phyloP scores from a whole-genome alignment of 2,113 vertebrate species.

The Oxyura jamaicensis region DNA sequence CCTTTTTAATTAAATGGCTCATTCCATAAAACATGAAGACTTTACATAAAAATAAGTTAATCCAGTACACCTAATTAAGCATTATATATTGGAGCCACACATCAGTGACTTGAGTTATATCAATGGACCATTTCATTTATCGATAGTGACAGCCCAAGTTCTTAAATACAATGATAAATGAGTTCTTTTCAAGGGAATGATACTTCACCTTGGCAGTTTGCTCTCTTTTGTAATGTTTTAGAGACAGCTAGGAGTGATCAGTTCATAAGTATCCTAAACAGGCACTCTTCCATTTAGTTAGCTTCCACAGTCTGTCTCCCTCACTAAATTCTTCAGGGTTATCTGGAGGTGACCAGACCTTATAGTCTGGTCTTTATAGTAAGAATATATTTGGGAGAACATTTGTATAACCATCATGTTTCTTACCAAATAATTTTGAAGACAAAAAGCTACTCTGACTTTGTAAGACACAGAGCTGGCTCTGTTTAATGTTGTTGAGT shows the following conservation, averaged over 20 bases:
- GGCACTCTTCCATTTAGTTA: constrained; percentile 41
- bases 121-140: constrained; percentile 72
- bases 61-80: constrained; percentile 71
- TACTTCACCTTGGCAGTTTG: constrained; percentile 71
- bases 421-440: constrained; percentile 1
- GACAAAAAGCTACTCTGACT: background rate
- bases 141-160: constrained; percentile 71
- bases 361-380: background rate
- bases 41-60: constrained; percentile 75
- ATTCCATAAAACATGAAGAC: constrained; percentile 64
- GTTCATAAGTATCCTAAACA: constrained; percentile 51
- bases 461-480: background rate
- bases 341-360: background rate
- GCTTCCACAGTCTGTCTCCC: background rate
- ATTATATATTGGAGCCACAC: constrained; percentile 63
- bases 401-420: background rate
- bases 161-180: constrained; percentile 76
- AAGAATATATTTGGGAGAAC: background rate
- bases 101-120: constrained; percentile 66
- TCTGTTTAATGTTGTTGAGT: background rate
- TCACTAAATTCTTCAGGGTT: background rate
- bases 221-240: constrained; percentile 58
- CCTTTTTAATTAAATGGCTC: constrained; percentile 41
- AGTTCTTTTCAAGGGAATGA: constrained; percentile 64
- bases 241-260: constrained; percentile 30